phyloP scores from a whole-genome alignment of 2,888 invertebrate species.

The Pteria penguin region DNA sequence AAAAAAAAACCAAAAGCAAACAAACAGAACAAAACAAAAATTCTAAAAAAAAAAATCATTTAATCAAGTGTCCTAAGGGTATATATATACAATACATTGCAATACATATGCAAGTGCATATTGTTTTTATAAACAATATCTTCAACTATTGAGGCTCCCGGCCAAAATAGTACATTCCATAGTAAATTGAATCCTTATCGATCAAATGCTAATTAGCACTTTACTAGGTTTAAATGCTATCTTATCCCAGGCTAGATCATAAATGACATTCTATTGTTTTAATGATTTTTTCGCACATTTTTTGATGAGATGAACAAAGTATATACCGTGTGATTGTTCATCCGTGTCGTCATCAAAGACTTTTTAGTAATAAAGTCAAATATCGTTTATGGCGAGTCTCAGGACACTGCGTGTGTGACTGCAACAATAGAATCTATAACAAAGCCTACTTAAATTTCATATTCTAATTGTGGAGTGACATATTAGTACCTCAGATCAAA shows the following conservation, averaged over 20 bases:
- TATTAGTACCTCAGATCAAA: not conserved
- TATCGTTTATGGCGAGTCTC: not conserved
- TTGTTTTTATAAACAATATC: too few relatives aligned
- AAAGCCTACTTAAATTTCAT: not conserved
- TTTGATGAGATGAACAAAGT: not conserved
- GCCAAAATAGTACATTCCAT: not conserved
- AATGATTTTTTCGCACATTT: not conserved
- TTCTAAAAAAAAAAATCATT: too few relatives aligned
- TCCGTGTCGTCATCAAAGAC: not conserved
- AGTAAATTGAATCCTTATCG: not conserved
- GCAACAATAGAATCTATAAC: not conserved
- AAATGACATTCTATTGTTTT: not conserved
- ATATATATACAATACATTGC: too few relatives aligned
- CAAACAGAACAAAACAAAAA: too few relatives aligned
- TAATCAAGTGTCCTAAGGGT: too few relatives aligned
- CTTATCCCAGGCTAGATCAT: not conserved
- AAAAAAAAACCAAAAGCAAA: too few relatives aligned
- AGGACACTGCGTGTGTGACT: not conserved
- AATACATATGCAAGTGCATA: too few relatives aligned
- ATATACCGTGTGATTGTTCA: not conserved
- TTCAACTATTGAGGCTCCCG: too few relatives aligned
- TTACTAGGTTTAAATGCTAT: not conserved
- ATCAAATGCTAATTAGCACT: not conserved
- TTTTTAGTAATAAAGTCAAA: not conserved
- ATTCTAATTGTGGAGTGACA: too few relatives aligned